Evolutionary conservation across 2,888 invertebrate genomes (phyloP).

Genomic region (Dione juno): DNA sequence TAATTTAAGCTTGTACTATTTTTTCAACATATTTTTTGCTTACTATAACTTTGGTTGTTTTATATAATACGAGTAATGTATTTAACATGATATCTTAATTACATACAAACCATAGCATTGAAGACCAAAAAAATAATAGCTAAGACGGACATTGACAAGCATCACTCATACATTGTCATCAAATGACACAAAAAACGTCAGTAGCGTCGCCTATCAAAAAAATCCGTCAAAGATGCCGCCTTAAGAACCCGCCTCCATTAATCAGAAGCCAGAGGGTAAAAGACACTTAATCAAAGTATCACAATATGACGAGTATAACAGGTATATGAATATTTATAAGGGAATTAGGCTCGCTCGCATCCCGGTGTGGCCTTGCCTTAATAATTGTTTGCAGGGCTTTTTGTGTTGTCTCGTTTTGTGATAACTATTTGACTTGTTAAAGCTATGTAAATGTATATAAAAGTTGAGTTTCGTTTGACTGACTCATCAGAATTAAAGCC

Average conservation of each 20-base stretch:
- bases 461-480: neutral
- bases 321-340: slow-evolving; percentile 79
- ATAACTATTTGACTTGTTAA: slow-evolving; percentile 26
- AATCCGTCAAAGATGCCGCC: slow-evolving; percentile 51
- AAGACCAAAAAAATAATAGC: slow-evolving; percentile 9
- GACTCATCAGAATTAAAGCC: neutral
- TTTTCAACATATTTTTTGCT: neutral
- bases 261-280: slow-evolving; percentile 64
- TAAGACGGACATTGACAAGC: slow-evolving; percentile 29
- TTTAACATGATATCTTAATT: neutral
- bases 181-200: slow-evolving; percentile 48
- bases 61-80: neutral
- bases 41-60: neutral
- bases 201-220: slow-evolving; percentile 50
- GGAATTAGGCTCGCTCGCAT: slow-evolving; percentile 66
- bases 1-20: neutral
- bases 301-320: slow-evolving; percentile 73
- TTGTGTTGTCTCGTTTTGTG: slow-evolving; percentile 45
- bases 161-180: slow-evolving; percentile 40
- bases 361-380: slow-evolving; percentile 59
- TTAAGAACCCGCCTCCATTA: slow-evolving; percentile 62
- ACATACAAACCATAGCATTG: neutral
- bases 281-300: slow-evolving; percentile 81
- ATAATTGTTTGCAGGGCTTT: slow-evolving; percentile 58
- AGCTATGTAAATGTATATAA: neutral